Evolutionary conservation across 1,140 invertebrate species (phyloP).

Genomic region (Drosophila fuyamai): DNA sequence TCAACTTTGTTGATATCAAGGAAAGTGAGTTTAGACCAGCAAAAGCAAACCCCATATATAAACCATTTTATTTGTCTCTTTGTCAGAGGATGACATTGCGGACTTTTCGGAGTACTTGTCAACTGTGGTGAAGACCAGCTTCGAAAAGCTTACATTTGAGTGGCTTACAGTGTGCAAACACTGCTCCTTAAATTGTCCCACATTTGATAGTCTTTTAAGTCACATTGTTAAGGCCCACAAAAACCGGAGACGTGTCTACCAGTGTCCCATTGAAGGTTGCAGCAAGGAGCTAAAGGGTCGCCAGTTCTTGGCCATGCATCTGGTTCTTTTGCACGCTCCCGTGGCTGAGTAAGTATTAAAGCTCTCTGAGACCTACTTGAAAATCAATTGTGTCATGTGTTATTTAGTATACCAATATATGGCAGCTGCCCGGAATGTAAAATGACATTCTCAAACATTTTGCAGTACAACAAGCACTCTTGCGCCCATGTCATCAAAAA

Average conservation of each 20-base stretch:
- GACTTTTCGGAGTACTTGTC: constrained; percentile 63
- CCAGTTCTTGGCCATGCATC: constrained; percentile 63
- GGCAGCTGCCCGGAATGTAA: constrained; percentile 72
- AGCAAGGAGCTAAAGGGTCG: constrained; percentile 21
- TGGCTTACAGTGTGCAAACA: constrained; percentile 53
- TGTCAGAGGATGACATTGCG: constrained; percentile 51
- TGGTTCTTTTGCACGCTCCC: constrained; percentile 68
- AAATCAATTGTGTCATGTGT: background rate
- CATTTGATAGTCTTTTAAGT: constrained; percentile 44
- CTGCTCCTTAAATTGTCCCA: constrained; percentile 55
- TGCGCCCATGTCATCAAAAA: constrained; percentile 70
- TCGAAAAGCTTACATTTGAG: constrained; percentile 64
- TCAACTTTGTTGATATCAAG: constrained; percentile 64
- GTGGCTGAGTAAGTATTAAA: constrained; percentile 58
- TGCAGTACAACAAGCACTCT: constrained; percentile 78
- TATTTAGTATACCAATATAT: constrained; percentile 68
- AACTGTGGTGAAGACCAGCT: constrained; percentile 64
- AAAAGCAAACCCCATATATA: background rate
- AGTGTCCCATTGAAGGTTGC: constrained; percentile 64
- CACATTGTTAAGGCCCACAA: constrained; percentile 48
- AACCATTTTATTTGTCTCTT: background rate
- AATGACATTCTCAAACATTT: constrained; percentile 71
- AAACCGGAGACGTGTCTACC: constrained; percentile 19
- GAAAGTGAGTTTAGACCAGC: constrained; percentile 26
- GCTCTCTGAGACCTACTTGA: background rate